phyloP scores from a whole-genome alignment of 2,113 vertebrate genomes.

The Gymnogyps californianus region DNA sequence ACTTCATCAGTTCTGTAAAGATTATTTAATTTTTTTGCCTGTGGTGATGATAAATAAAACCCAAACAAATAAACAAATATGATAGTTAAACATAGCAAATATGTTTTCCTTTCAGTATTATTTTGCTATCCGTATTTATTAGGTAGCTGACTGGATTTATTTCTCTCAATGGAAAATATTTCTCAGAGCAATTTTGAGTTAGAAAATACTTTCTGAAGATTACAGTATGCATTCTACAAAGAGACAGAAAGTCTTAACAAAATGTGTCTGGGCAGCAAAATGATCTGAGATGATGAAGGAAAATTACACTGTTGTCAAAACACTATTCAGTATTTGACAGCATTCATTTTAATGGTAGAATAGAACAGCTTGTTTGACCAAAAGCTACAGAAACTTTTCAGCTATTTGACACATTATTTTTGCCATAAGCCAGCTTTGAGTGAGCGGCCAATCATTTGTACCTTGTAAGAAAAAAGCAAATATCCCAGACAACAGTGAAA shows the following conservation, averaged over 20 bases:
- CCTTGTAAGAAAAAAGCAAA: neutral
- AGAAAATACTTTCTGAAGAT: conserved; percentile 57
- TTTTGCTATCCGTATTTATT: conserved; percentile 32
- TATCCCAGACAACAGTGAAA: neutral
- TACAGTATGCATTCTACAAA: conserved; percentile 43
- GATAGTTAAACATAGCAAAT: neutral
- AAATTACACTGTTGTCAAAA: conserved; percentile 65
- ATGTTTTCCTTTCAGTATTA: neutral
- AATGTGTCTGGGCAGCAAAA: conserved; percentile 50
- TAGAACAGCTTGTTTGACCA: conserved; percentile 25
- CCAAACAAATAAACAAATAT: neutral
- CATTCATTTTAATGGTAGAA: conserved; percentile 44
- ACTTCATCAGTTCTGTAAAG: conserved; percentile 5
- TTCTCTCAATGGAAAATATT: conserved; percentile 33
- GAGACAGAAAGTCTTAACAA: conserved; percentile 48
- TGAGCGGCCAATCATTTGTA: conserved; percentile 17
- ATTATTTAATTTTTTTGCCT: neutral
- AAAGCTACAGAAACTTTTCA: conserved; percentile 39
- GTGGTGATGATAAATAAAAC: neutral
- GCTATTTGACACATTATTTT: conserved; percentile 26
- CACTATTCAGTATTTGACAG: conserved; percentile 43
- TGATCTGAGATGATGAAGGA: conserved; percentile 55
- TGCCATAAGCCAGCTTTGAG: conserved; percentile 1
- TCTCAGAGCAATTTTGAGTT: conserved; percentile 33
- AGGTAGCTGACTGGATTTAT: conserved; percentile 16